Percentiles rank a stretch among this genome's conserved stretches.
These are phyloP conservation scores for Sphaerophoria taeniata DNA, from an alignment of 2,888 invertebrate species.

Conservation along the genomic window DNA sequence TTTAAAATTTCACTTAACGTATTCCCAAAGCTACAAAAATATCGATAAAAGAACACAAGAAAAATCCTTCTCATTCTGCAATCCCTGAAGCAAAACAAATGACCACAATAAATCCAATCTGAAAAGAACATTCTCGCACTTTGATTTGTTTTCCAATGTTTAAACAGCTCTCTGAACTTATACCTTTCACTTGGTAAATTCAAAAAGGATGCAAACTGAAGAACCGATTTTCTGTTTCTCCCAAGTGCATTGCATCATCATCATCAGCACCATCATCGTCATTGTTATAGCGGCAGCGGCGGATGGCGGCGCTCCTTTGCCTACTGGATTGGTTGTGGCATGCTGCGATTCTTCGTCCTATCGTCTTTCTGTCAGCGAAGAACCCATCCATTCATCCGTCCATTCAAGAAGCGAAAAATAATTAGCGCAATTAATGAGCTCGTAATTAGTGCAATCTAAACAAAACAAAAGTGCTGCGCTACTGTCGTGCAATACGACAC, in stretches of 20 bases:
- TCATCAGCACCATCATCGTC: slow-evolving; percentile 23
- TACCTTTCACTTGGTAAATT: slow-evolving; percentile 21
- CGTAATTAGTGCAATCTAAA: slow-evolving; percentile 79
- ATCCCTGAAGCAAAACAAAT: too few species aligned
- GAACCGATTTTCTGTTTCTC: slow-evolving; percentile 61
- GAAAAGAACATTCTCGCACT: background rate
- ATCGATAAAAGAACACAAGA: too few species aligned
- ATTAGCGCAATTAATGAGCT: slow-evolving; percentile 81
- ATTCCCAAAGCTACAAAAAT: too few species aligned
- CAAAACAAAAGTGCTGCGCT: slow-evolving; percentile 69
- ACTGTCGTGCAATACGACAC: slow-evolving; percentile 71
- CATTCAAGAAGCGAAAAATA: slow-evolving; percentile 77
- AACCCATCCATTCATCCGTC: slow-evolving; percentile 60
- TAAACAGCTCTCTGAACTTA: background rate
- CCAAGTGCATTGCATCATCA: slow-evolving; percentile 67
- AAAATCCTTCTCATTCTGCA: too few species aligned
- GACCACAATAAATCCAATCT: background rate
- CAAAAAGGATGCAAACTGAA: slow-evolving; percentile 57
- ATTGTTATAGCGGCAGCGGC: background rate
- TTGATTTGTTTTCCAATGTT: background rate
- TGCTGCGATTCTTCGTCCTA: slow-evolving; percentile 26
- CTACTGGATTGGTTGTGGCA: background rate
- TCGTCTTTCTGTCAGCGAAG: slow-evolving; percentile 52
- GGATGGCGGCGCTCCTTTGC: slow-evolving; percentile 1
- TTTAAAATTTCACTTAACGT: too few species aligned